Percentiles rank a stretch among this genome's conserved stretches.
Evolutionary conservation across 1,140 invertebrate species (phyloP).

Genomic region (Hestina assimilis): DNA sequence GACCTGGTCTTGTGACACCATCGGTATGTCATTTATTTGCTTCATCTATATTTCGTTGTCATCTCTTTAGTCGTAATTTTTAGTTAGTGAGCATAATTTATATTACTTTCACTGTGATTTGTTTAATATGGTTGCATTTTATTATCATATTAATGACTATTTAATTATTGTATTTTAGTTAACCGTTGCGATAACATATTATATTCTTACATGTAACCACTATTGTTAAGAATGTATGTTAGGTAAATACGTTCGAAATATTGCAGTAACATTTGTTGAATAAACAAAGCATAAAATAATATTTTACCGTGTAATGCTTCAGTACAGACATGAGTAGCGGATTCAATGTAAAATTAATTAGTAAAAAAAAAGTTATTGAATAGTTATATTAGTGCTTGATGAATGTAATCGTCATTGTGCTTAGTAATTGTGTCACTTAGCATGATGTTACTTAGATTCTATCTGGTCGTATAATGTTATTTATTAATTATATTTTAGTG

Average conservation of each 20-base stretch:
- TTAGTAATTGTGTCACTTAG: conserved; percentile 72
- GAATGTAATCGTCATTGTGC: conserved; percentile 75
- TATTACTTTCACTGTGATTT: conserved; percentile 74
- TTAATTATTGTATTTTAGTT: conserved; percentile 34
- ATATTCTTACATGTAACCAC: conserved; percentile 29
- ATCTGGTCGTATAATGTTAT: conserved; percentile 55
- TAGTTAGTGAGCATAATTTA: conserved; percentile 71
- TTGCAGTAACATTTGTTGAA: conserved; percentile 26
- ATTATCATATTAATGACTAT: conserved; percentile 48
- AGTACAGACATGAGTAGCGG: conserved; percentile 67
- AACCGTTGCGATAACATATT: conserved; percentile 28
- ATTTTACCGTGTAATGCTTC: conserved; percentile 67
- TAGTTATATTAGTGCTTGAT: conserved; percentile 74
- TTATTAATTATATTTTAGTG: conserved; percentile 34
- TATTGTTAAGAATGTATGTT: conserved; percentile 36
- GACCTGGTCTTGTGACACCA: conserved; percentile 25
- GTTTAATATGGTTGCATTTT: conserved; percentile 69
- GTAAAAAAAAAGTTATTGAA: conserved; percentile 51
- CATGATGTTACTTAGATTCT: conserved; percentile 66
- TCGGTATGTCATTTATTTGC: conserved; percentile 46
- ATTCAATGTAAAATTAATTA: conserved; percentile 62
- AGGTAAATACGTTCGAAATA: conserved; percentile 26
- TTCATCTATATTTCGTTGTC: conserved; percentile 56
- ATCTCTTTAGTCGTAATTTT: conserved; percentile 67
- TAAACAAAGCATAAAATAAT: conserved; percentile 40